Base-by-base conservation (phyloP, 2,797 vertebrate genomes). In the Alectoris magna region DNA sequence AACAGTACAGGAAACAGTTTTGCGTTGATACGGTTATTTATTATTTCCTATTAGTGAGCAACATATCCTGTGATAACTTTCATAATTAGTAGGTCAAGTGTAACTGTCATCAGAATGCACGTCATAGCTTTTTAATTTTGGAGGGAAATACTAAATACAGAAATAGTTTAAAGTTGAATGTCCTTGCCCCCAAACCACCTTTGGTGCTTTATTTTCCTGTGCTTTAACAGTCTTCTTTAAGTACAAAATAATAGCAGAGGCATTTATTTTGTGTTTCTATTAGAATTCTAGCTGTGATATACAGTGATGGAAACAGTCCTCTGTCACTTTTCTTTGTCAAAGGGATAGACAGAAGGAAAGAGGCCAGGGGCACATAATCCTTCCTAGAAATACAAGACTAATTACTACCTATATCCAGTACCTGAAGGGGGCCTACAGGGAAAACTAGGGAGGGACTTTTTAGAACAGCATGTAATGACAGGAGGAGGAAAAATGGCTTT, bases 41-140 rank as follows among this genome's bases (percentile, higher is more conserved):
- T 96, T 97, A 95, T 97, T 97, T 98, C 97, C 97, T 97, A 96
- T 89, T 96, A 96, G 78, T 23, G 36, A 96, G 83, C 82, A 84
- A 43, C 23, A 53, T 84, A 95, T 97, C 97, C 97, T 95, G 64
- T 38, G 76, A 89, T 94, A 91, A 92, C 46, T 90, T 96, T 69
- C 46, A 63, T 89, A 95, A 95, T 86, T 91, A 78, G 60, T 53
- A 80, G 87, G 66, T 81, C 79, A 89, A 95, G 73, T 84, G 31
- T 49, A 88, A 89, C 56, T 80, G 92, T 96, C 63, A 27, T 86
- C 74, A 91, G 87, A 93, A 84, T 41, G 15, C 77, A 86, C 2
- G 11, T 84, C 87, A 91, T 2, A 64, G n/a, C 23, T 49, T 81
- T 55, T 73, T 59, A 38, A 31, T 69, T 90, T 91, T 69, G 64